These are phyloP conservation scores for Lagopus muta DNA, from an alignment of 2,113 vertebrate species.

Conservation along the genomic window DNA sequence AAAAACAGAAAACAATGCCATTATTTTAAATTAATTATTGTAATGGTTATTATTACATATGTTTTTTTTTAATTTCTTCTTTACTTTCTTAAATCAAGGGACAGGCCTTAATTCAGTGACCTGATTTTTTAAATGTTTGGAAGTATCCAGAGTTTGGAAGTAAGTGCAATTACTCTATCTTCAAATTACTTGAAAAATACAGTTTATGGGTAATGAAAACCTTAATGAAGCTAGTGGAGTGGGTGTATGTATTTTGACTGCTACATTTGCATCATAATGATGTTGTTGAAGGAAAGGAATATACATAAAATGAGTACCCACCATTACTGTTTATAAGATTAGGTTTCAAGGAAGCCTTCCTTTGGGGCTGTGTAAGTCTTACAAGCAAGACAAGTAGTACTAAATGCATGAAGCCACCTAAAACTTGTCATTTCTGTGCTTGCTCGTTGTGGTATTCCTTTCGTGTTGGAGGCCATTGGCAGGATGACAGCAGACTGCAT, in stretches of 20 bases:
- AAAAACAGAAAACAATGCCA: background rate
- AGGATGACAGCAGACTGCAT: background rate
- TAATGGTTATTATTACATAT: background rate
- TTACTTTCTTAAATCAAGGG: background rate
- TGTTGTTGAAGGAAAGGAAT: background rate
- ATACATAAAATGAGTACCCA: background rate
- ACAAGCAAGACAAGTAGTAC: background rate
- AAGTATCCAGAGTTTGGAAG: background rate
- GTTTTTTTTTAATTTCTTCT: background rate
- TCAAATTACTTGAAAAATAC: background rate
- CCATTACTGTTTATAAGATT: background rate
- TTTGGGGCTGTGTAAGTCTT: background rate
- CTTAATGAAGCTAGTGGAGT: accelerated
- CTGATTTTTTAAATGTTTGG: background rate
- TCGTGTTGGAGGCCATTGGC: background rate
- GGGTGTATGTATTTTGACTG: background rate
- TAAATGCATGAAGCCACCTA: background rate
- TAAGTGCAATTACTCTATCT: background rate
- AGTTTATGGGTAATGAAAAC: background rate
- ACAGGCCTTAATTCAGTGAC: background rate
- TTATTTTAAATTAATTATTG: background rate
- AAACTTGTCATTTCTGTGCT: background rate
- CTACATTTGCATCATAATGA: background rate
- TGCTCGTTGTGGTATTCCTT: background rate
- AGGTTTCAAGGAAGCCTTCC: background rate